Evolutionary conservation across 2,888 invertebrate species (phyloP).

Genomic region (Andrena hattorfiana): DNA sequence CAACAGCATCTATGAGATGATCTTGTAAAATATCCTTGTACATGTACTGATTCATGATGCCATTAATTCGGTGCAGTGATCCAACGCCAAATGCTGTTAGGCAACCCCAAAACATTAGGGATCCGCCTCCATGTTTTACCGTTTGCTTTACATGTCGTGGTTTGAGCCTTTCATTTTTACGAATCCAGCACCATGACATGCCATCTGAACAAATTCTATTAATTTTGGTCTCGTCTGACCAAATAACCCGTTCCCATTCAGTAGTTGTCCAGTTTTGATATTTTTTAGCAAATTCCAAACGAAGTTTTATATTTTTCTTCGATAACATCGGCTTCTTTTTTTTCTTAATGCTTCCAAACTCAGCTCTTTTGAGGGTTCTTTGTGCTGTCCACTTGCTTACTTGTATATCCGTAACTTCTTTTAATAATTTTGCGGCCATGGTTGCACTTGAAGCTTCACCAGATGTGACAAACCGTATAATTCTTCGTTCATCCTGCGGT

Average conservation of each 20-base stretch:
- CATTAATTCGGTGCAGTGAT: neutral
- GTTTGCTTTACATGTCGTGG: constrained; percentile 4
- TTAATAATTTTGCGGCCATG: too few relatives aligned
- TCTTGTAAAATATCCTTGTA: constrained; percentile 12
- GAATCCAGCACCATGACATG: neutral
- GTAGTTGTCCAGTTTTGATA: neutral
- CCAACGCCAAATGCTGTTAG: neutral
- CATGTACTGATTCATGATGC: constrained; percentile 1
- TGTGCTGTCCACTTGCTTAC: too few relatives aligned
- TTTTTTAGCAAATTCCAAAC: neutral
- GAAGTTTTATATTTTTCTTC: neutral
- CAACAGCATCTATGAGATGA: constrained; percentile 1
- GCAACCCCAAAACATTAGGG: neutral
- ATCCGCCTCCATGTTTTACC: constrained; percentile 2
- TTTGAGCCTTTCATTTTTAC: neutral
- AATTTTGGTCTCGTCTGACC: constrained; percentile 6
- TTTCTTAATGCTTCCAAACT: too few relatives aligned
- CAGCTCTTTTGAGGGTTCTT: too few relatives aligned
- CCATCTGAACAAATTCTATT: neutral
- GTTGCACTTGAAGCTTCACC: too few relatives aligned
- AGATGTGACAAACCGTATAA: too few relatives aligned
- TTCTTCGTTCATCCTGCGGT: too few relatives aligned
- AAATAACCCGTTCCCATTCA: neutral
- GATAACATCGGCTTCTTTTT: too few relatives aligned
- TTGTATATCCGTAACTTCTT: too few relatives aligned